Conservation (phyloP, 2,797 vertebrate species). For the Rhinella marina region DNA sequence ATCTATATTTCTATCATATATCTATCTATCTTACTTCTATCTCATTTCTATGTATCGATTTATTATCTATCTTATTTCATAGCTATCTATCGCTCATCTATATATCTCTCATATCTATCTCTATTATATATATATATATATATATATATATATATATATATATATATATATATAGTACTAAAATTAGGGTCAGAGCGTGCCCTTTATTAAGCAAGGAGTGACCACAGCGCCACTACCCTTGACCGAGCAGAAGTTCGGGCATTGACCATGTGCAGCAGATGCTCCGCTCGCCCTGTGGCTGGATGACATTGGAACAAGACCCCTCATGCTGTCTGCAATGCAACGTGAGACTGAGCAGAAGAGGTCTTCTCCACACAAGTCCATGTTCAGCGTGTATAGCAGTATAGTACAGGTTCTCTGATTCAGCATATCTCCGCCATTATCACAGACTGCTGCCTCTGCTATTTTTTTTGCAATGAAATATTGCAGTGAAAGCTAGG, state of each 20-base stretch:
- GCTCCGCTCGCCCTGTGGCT: neutral
- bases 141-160: slow-evolving; percentile 14
- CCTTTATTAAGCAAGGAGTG: neutral
- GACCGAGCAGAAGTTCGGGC: slow-evolving; percentile 30
- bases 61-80: too few species aligned
- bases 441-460: neutral
- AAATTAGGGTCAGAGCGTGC: neutral
- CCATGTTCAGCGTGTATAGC: neutral
- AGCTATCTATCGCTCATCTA: neutral
- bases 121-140: neutral
- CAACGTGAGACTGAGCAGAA: slow-evolving; percentile 13
- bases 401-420: neutral
- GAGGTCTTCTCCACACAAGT: neutral
- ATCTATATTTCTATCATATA: too few species aligned
- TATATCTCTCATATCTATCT: neutral
- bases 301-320: slow-evolving; percentile 26
- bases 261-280: slow-evolving; percentile 23
- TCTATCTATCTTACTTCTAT: too few species aligned
- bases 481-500: neutral
- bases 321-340: slow-evolving; percentile 14
- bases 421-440: slow-evolving; percentile 7
- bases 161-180: neutral
- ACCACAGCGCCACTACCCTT: slow-evolving; percentile 42
- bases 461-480: neutral
- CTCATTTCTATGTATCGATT: too few species aligned